A percentile compares a stretch with the other conserved stretches of the same genome.
Conservation (phyloP, 2,797 vertebrate species). For the Rhabdophis nuchalis region DNA sequence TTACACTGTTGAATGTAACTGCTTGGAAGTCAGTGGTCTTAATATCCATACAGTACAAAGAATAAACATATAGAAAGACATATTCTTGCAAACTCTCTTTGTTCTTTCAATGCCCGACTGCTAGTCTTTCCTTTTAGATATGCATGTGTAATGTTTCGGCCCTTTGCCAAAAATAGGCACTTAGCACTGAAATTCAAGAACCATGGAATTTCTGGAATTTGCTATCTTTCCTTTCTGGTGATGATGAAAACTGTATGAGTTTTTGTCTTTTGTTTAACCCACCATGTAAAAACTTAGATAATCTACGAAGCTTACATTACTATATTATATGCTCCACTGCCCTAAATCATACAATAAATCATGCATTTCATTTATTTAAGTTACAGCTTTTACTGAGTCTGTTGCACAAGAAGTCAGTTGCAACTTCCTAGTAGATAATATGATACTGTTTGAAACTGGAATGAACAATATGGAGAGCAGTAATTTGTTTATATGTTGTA, state of each 20-base stretch:
- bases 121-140: not conserved
- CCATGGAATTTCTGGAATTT: slow-evolving; percentile 53
- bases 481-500: not conserved
- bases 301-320: slow-evolving; percentile 45
- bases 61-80: not conserved
- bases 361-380: slow-evolving; percentile 24
- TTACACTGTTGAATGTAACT: not conserved
- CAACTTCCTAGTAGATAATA: not conserved
- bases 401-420: slow-evolving; percentile 5
- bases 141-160: slow-evolving; percentile 40
- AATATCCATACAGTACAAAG: not conserved
- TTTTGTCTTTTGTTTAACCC: slow-evolving; percentile 7
- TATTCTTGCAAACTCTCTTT: not conserved
- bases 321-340: not conserved
- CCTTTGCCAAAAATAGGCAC: slow-evolving; percentile 51
- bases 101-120: not conserved
- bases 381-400: slow-evolving; percentile 19
- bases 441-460: not conserved
- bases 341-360: not conserved
- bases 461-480: not conserved
- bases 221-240: slow-evolving; percentile 40
- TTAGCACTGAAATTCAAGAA: slow-evolving; percentile 53
- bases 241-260: slow-evolving; percentile 32
- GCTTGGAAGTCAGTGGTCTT: not conserved
- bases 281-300: slow-evolving; percentile 37